Percentiles rank a stretch among this genome's conserved stretches.
phyloP scores from a whole-genome alignment of 1,140 invertebrate species.

The Microvelia longipes region DNA sequence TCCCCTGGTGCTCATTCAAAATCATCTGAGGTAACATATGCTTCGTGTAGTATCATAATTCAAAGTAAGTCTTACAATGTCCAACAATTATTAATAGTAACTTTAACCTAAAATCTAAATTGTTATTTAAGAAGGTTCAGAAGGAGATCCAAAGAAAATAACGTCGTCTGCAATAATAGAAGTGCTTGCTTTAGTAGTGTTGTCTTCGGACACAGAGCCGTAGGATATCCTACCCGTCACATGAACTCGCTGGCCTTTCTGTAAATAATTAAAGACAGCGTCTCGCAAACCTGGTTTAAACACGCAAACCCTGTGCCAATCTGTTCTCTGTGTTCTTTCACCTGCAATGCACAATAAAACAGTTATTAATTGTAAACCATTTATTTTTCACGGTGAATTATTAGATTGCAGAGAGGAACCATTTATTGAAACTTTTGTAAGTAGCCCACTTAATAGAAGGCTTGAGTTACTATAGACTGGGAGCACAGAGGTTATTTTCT shows the following conservation, averaged over 20 bases:
- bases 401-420: neutral
- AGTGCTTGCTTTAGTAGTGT: constrained; percentile 50
- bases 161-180: constrained; percentile 75
- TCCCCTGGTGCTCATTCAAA: too few species aligned
- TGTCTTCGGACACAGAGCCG: constrained; percentile 65
- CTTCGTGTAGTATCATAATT: too few species aligned
- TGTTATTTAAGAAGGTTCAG: too few species aligned
- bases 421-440: too few species aligned
- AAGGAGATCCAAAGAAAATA: constrained; percentile 46
- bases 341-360: constrained; percentile 38
- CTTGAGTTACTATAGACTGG: too few species aligned
- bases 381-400: neutral
- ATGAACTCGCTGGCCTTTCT: constrained; percentile 72
- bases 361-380: constrained; percentile 10
- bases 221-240: constrained; percentile 69
- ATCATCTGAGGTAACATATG: too few species aligned
- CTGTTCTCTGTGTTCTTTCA: constrained; percentile 65
- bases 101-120: too few species aligned
- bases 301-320: constrained; percentile 79
- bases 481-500: too few species aligned
- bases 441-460: too few species aligned
- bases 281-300: constrained; percentile 72
- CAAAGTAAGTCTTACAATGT: too few species aligned
- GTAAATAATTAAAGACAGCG: constrained; percentile 56
- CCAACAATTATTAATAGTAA: too few species aligned